Conservation (phyloP, 2,797 vertebrate genomes). For the Nasua narica region DNA sequence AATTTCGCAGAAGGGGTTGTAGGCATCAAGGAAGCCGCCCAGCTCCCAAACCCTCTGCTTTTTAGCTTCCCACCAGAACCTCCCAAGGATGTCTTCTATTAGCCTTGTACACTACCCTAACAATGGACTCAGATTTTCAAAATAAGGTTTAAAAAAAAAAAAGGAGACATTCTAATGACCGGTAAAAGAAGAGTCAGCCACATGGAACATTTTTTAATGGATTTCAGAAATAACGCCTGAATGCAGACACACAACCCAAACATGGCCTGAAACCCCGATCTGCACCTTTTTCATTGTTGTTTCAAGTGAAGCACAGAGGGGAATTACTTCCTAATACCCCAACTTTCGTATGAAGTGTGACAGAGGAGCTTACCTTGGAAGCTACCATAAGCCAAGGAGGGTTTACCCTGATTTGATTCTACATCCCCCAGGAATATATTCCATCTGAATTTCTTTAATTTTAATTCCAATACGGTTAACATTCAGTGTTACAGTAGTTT, state of each 20-base stretch:
- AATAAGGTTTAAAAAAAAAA: not conserved
- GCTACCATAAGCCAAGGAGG: not conserved
- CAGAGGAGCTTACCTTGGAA: not conserved
- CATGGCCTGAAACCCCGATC: not conserved
- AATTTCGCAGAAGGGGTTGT: not conserved
- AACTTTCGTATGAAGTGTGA: not conserved
- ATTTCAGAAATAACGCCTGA: conserved; percentile 42
- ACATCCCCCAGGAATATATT: not conserved
- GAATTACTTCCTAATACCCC: not conserved
- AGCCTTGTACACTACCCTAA: fast-evolving
- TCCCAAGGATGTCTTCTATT: not conserved
- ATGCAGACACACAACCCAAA: not conserved
- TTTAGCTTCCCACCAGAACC: not conserved
- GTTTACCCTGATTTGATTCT: not conserved
- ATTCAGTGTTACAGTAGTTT: not conserved
- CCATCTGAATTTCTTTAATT: not conserved
- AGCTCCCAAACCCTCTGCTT: not conserved
- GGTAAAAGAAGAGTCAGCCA: not conserved
- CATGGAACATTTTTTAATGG: conserved; percentile 1
- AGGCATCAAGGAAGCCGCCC: not conserved
- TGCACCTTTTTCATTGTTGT: not conserved
- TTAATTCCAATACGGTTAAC: not conserved
- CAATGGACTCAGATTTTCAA: conserved; percentile 23
- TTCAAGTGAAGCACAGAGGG: not conserved
- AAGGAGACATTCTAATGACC: not conserved